Evolutionary conservation across 1,140 invertebrate species (phyloP).

Genomic region (Leptonema lineaticorne): DNA sequence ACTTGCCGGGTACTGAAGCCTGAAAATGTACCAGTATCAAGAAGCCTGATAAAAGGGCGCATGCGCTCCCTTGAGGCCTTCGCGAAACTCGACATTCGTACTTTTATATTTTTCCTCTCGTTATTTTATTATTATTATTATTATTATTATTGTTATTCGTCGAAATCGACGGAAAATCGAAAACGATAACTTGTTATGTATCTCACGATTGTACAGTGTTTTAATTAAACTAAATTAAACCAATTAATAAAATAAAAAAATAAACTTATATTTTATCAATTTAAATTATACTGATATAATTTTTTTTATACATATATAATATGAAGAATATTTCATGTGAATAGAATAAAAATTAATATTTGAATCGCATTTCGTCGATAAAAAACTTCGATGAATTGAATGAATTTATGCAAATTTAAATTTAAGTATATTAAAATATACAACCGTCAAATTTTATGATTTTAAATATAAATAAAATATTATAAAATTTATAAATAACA

Average conservation of each 20-base stretch:
- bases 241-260: too few relatives aligned
- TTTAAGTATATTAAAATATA: too few relatives aligned
- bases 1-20: conserved; percentile 33
- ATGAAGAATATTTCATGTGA: not conserved
- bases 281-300: too few relatives aligned
- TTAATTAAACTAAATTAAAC: too few relatives aligned
- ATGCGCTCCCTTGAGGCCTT: conserved; percentile 10
- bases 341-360: not conserved
- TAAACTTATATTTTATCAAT: too few relatives aligned
- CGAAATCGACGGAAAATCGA: not conserved
- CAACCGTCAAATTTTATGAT: too few relatives aligned
- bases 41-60: conserved; percentile 8
- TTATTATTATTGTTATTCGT: too few relatives aligned
- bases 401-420: not conserved
- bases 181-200: not conserved
- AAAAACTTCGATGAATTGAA: not conserved
- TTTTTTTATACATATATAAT: not conserved
- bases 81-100: conserved; percentile 7
- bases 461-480: too few relatives aligned
- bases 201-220: not conserved
- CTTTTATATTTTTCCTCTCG: not conserved
- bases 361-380: not conserved
- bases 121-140: not conserved
- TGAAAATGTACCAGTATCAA: conserved; percentile 3
- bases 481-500: too few relatives aligned